Conservation (phyloP, 2,113 vertebrate species). For the Furnarius figulus region DNA sequence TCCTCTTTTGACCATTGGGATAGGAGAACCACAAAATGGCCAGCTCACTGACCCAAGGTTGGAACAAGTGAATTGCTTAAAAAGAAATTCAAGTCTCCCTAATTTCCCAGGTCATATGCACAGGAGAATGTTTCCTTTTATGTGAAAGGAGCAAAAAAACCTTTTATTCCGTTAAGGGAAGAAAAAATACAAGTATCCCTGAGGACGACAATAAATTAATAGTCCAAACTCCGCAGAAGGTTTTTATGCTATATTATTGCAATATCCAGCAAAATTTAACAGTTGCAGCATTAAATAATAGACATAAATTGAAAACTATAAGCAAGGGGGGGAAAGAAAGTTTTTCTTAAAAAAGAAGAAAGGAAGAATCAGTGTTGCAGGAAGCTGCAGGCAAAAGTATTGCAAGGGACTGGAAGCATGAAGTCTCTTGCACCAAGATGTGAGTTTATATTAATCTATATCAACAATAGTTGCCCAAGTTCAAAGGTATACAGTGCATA, state of each 20-base stretch:
- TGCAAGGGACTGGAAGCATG: not conserved
- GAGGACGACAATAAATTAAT: constrained; percentile 51
- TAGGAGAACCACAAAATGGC: not conserved
- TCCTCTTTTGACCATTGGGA: not conserved
- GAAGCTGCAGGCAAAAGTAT: not conserved
- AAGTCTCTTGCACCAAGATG: not conserved
- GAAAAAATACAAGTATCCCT: constrained; percentile 30
- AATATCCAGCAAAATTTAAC: not conserved
- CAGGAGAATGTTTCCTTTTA: not conserved
- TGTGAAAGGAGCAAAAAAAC: not conserved
- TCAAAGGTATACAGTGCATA: not conserved
- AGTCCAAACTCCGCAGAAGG: constrained; percentile 46
- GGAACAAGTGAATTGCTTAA: not conserved
- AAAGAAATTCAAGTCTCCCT: not conserved
- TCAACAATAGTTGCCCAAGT: not conserved
- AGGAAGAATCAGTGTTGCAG: not conserved
- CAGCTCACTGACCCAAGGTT: not conserved
- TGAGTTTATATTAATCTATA: not conserved
- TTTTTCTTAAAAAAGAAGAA: not conserved
- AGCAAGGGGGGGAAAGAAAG: not conserved
- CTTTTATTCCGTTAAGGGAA: constrained; percentile 28
- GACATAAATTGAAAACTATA: constrained; percentile 25
- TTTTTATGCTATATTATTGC: constrained; percentile 51
- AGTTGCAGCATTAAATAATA: constrained; percentile 24
- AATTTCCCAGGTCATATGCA: not conserved